Percentiles rank a stretch among this genome's conserved stretches.
Conservation (phyloP, 2,113 vertebrate species). For the Tringa solitaria region DNA sequence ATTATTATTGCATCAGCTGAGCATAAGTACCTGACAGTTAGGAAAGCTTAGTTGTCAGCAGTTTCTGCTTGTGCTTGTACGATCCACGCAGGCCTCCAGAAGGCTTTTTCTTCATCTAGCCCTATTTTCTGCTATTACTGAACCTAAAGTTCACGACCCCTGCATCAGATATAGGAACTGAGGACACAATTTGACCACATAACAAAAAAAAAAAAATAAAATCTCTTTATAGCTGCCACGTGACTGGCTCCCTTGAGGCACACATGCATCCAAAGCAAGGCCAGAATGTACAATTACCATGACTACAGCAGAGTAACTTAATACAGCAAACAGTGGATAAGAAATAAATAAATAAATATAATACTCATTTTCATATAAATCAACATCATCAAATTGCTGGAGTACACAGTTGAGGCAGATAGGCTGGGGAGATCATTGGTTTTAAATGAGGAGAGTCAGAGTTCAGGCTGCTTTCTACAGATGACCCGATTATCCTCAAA, state of each 20-base stretch:
- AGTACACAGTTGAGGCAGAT: neutral
- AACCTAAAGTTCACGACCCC: neutral
- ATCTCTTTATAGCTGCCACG: neutral
- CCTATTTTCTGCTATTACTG: neutral
- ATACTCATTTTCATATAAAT: neutral
- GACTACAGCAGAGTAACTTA: neutral
- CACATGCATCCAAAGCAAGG: neutral
- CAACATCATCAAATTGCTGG: neutral
- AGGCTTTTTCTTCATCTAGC: neutral
- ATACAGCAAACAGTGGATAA: neutral
- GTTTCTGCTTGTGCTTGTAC: neutral
- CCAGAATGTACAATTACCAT: neutral
- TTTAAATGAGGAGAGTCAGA: neutral
- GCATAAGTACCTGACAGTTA: neutral
- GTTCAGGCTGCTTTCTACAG: neutral
- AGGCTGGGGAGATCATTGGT: neutral
- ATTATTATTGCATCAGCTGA: conserved; percentile 12
- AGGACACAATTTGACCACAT: neutral
- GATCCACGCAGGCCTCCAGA: neutral
- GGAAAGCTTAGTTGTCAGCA: conserved; percentile 1
- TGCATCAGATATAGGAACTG: neutral
- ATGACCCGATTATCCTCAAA: neutral
- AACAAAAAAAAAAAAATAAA: neutral
- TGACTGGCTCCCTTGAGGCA: neutral
- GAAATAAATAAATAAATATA: neutral